phyloP scores from a whole-genome alignment of 2,888 invertebrate genomes.

The Apomyelois bistriatella region DNA sequence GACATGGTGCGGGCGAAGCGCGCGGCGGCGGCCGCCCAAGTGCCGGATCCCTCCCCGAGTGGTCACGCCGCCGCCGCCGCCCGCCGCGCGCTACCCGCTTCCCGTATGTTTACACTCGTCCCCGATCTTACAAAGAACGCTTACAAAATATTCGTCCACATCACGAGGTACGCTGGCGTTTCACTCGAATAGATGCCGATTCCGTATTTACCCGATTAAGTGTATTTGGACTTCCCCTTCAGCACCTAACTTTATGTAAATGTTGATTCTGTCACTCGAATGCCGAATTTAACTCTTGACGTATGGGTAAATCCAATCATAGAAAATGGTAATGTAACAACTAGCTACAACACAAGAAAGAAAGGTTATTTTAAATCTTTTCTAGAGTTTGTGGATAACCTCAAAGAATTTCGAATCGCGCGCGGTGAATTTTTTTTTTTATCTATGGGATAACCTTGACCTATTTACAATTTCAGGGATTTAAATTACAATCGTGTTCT shows the following conservation, averaged over 20 bases:
- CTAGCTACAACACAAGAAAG: too few species aligned
- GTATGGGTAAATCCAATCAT: slow-evolving; percentile 7
- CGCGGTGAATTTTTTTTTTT: too few species aligned
- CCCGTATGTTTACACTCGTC: slow-evolving; percentile 63
- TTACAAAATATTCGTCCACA: slow-evolving; percentile 62
- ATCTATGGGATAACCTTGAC: neutral
- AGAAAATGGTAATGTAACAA: neutral
- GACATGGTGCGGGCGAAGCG: slow-evolving; percentile 75
- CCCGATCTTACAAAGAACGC: slow-evolving; percentile 64
- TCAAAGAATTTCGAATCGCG: too few species aligned
- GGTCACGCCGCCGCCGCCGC: slow-evolving; percentile 29
- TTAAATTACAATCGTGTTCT: neutral
- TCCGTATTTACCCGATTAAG: slow-evolving; percentile 59
- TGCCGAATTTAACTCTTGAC: slow-evolving; percentile 23
- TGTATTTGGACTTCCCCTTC: slow-evolving; percentile 52
- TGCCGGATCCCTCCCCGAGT: slow-evolving; percentile 53
- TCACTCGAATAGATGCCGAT: slow-evolving; percentile 48
- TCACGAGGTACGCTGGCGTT: slow-evolving; percentile 51
- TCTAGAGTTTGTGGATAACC: too few species aligned
- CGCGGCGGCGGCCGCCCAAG: slow-evolving; percentile 75
- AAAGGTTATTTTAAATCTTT: too few species aligned
- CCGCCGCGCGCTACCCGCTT: slow-evolving; percentile 44
- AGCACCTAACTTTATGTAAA: slow-evolving; percentile 43
- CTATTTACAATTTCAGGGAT: neutral
- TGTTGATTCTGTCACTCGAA: slow-evolving; percentile 42